phyloP scores from a whole-genome alignment of 2,113 vertebrate species.

The Zosterops hypoxanthus region DNA sequence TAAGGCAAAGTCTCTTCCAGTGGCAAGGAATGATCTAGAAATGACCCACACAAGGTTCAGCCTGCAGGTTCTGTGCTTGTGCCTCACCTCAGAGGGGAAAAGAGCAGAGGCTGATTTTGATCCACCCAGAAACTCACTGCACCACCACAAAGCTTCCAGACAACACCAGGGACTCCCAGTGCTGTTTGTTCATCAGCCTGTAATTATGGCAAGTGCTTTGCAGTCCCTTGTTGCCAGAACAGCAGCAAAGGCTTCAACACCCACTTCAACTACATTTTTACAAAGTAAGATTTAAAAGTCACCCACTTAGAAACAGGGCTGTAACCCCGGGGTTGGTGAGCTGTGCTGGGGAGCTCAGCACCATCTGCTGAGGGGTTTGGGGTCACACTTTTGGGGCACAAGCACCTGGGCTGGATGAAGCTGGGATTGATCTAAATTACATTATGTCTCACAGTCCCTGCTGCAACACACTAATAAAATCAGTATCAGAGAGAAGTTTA shows the following conservation, averaged over 20 bases:
- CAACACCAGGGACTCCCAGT: neutral
- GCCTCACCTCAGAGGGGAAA: neutral
- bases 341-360: neutral
- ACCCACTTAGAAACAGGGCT: neutral
- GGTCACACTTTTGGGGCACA: neutral
- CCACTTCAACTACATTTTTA: neutral
- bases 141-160: neutral
- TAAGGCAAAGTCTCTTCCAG: neutral
- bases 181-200: neutral
- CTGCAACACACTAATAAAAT: fast-evolving
- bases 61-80: neutral
- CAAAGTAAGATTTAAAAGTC: neutral
- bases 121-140: neutral
- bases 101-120: neutral
- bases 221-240: neutral
- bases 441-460: neutral
- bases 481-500: neutral
- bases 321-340: neutral
- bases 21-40: neutral
- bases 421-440: neutral
- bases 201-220: neutral
- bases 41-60: fast-evolving
- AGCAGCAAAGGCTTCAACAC: neutral
- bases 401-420: neutral
- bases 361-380: neutral